Conservation (phyloP, 37 sponge, comb jelly and placozoan genomes). For the Diacarnus erythraeanus region DNA sequence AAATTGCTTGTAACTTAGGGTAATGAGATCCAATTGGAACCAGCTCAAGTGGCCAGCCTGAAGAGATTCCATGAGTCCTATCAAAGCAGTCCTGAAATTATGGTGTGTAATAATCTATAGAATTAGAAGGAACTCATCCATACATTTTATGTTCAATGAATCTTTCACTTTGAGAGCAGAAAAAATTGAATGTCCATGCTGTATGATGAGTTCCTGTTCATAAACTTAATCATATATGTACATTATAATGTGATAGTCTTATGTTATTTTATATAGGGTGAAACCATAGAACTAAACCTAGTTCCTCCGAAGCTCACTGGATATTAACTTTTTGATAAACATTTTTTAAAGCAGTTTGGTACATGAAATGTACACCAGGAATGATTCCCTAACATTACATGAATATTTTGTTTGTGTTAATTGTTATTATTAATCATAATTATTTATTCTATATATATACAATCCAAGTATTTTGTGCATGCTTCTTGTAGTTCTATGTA, state of each 20-base stretch:
- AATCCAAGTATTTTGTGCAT: no score
- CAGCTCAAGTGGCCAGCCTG: conserved; percentile 2
- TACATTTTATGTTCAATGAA: not conserved
- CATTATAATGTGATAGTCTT: not conserved
- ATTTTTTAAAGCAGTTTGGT: no score
- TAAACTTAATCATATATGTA: not conserved
- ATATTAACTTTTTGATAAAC: not conserved
- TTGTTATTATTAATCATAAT: not conserved
- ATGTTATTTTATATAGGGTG: conserved; percentile 9
- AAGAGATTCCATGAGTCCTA: conserved; percentile 6
- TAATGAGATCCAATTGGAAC: conserved; percentile 1
- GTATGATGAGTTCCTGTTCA: not conserved
- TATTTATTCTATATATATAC: no score
- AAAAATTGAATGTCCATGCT: not conserved
- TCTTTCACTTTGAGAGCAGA: not conserved
- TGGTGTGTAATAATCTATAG: not conserved
- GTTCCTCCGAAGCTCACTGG: conserved; percentile 8
- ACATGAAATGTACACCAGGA: no score
- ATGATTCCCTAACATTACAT: no score
- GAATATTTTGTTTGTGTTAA: not conserved
- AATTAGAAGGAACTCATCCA: no score
- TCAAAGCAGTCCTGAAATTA: conserved; percentile 11
- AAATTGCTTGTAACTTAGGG: not conserved
- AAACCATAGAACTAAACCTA: not conserved
- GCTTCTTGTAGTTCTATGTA: no score